Percentiles rank a stretch among this genome's conserved stretches.
phyloP scores from a whole-genome alignment of 1,140 invertebrate species.

The Popillia japonica region DNA sequence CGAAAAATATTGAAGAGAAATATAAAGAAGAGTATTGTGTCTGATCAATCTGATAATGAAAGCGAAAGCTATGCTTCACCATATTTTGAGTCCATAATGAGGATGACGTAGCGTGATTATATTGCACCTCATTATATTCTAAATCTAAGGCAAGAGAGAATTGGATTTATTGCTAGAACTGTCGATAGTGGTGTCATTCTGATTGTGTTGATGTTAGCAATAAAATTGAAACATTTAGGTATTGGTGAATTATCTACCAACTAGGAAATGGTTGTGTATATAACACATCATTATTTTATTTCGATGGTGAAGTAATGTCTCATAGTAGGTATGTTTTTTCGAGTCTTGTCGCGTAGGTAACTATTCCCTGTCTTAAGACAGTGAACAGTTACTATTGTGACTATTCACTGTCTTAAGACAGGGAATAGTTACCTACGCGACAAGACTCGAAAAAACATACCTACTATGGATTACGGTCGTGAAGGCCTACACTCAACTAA shows the following conservation, averaged over 20 bases:
- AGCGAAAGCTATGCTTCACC: background rate
- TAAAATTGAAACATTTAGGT: constrained; percentile 34
- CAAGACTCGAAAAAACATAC: too few relatives aligned
- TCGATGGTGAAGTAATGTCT: background rate
- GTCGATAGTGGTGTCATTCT: constrained; percentile 43
- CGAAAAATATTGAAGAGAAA: constrained; percentile 41
- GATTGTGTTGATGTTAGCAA: constrained; percentile 39
- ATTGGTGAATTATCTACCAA: background rate
- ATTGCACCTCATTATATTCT: constrained; percentile 42
- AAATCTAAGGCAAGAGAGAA: too few relatives aligned
- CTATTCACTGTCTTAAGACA: too few relatives aligned
- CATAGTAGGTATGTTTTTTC: too few relatives aligned
- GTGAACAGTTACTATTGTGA: too few relatives aligned
- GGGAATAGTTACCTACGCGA: too few relatives aligned
- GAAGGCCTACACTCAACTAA: too few relatives aligned
- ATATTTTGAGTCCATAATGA: constrained; percentile 41
- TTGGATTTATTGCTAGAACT: constrained; percentile 40
- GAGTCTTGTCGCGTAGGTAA: too few relatives aligned
- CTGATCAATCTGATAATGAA: constrained; percentile 21
- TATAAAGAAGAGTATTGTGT: constrained; percentile 37
- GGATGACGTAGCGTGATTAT: constrained; percentile 41
- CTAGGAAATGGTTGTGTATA: background rate
- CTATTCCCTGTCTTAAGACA: too few relatives aligned
- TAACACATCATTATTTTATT: background rate
- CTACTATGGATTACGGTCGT: too few relatives aligned